Evolutionary conservation across 2,113 vertebrate genomes (phyloP).

Genomic region (Zosterops lateralis): DNA sequence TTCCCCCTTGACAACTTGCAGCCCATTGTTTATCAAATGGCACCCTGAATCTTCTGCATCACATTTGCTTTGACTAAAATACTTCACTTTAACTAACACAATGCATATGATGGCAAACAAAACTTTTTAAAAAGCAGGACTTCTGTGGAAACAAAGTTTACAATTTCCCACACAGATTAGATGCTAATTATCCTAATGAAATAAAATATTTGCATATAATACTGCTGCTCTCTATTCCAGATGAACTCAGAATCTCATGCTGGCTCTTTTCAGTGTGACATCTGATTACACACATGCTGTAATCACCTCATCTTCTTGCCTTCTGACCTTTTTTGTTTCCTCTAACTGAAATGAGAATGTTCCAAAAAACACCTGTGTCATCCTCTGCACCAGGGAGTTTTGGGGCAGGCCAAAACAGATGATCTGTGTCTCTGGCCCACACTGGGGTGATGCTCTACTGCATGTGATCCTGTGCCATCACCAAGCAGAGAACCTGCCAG

Average conservation of each 20-base stretch:
- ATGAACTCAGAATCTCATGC: neutral
- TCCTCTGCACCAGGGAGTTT: neutral
- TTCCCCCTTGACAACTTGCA: neutral
- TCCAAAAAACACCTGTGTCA: neutral
- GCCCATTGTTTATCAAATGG: constrained; percentile 30
- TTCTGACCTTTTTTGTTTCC: neutral
- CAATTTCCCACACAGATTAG: neutral
- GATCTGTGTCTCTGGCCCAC: neutral
- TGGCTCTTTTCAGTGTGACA: neutral
- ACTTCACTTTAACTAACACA: neutral
- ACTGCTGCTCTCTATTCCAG: neutral
- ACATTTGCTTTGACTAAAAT: constrained; percentile 5
- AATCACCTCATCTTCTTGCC: neutral
- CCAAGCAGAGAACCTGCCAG: neutral
- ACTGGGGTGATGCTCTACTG: neutral
- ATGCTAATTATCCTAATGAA: neutral
- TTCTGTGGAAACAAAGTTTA: neutral
- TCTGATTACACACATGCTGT: neutral
- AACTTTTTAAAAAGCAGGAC: neutral
- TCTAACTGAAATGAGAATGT: neutral
- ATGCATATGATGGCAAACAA: neutral
- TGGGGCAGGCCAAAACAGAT: neutral
- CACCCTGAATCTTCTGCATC: neutral
- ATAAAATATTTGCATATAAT: neutral
- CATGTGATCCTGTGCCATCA: neutral